These are phyloP conservation scores for Alectura lathami DNA, from an alignment of 2,113 vertebrate species.

Conservation along the genomic window DNA sequence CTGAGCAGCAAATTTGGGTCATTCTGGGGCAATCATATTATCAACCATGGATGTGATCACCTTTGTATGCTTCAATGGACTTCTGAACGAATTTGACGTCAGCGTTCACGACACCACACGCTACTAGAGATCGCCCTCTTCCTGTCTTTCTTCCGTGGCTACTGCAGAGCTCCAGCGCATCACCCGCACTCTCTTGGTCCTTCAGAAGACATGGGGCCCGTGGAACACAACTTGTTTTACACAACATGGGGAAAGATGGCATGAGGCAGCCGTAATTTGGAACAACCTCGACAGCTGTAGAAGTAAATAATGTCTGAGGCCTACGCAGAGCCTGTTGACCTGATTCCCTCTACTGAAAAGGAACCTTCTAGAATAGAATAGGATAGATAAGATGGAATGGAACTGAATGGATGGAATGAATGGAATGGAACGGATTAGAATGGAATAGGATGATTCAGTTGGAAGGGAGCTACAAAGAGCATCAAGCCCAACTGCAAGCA, in stretches of 20 bases:
- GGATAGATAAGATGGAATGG: neutral
- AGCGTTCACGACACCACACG: neutral
- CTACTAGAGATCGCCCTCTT: too few species aligned
- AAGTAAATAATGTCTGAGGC: too few species aligned
- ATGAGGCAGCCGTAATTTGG: accelerated
- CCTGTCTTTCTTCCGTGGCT: neutral
- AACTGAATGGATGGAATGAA: neutral
- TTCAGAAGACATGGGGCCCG: neutral
- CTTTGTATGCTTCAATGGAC: neutral
- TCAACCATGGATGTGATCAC: neutral
- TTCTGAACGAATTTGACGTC: neutral
- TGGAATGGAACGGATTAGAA: too few species aligned
- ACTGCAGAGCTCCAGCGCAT: neutral
- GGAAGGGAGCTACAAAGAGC: too few species aligned
- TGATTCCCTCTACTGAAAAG: neutral
- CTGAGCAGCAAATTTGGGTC: neutral
- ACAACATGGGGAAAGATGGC: neutral
- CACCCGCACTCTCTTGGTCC: accelerated
- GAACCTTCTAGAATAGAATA: neutral
- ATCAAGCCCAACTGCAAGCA: too few species aligned
- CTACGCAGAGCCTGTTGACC: neutral
- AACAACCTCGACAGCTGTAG: neutral
- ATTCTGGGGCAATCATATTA: neutral
- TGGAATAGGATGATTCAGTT: too few species aligned
- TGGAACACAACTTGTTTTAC: neutral